Base-by-base conservation (phyloP, 30 jellyfish, hydroid and myxozoan genomes). In the Hydra vulgaris region DNA sequence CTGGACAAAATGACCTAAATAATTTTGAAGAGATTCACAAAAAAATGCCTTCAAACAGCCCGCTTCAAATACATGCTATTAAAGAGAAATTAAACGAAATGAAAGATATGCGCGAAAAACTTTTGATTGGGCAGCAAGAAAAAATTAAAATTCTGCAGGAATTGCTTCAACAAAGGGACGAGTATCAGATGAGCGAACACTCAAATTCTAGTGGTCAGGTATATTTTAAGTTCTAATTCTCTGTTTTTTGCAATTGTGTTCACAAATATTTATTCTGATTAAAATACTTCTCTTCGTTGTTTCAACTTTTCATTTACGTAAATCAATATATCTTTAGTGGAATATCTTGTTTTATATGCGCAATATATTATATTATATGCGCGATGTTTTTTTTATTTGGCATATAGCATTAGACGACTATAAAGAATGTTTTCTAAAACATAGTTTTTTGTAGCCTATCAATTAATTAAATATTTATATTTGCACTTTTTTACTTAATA, bases 91-190 rank as follows among this genome's bases (percentile, higher is more conserved):
- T 94, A 23, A 92, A 81, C 61, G 88, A 84, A 71, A 81, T 94
- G 74, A 86, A 86, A 66, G 87, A 76, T n/a, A 81, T 94, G 21
- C 78, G 83, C 17, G 94, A 74, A 40, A 95, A 88, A 82, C 85
- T 94, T 5, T 94, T 88, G n/a, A 71, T 74, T 8, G 90, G 99
- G n/a, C 95, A 94, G 83, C 85, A 86, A 74, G 99, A 94, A 73
- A 83, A 93, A 54, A 90, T 67, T 21, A 88, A 85, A 18, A 86
- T 94, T 20, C 88, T 94, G 25, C 84, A 81, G 27, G 88, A 84
- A 25, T 84, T 94, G 8, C 78, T 88, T 1, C 89, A 68, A 18
- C 80, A 86, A 79, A 85, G 92, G 25, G 96, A 91, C 26, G 96
- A 80, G 66, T 80, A 70, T 26, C 87, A 78, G n/a, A 68, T 68